A percentile compares a stretch with the other conserved stretches of the same genome.
Conservation (phyloP, 2,113 vertebrate genomes). For the Notiomystis cincta region DNA sequence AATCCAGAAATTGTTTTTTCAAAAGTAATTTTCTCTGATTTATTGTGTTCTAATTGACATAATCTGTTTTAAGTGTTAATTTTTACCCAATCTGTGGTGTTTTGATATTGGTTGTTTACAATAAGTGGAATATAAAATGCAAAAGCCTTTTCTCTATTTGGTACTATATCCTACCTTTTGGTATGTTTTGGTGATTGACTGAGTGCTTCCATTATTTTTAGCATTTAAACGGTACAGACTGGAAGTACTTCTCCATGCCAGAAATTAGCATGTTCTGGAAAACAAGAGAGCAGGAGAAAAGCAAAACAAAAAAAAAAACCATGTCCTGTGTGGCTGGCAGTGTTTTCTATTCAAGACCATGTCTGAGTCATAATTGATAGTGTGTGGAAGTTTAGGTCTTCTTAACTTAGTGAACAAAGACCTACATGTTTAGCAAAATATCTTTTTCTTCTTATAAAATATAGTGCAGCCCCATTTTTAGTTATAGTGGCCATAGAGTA, state of each 20-base stretch:
- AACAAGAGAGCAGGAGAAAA: background rate
- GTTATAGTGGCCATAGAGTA: rapidly evolving
- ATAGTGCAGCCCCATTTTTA: background rate
- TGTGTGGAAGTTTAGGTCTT: background rate
- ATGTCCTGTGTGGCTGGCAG: background rate
- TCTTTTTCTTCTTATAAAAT: background rate
- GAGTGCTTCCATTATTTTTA: background rate
- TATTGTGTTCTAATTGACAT: background rate
- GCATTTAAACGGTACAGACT: background rate
- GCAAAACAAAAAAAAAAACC: background rate
- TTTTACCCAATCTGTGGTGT: background rate
- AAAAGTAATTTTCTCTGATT: background rate
- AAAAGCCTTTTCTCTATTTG: background rate
- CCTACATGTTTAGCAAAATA: too few species aligned
- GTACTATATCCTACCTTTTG: background rate
- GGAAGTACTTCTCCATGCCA: background rate
- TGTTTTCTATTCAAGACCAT: background rate
- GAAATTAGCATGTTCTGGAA: background rate
- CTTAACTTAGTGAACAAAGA: background rate
- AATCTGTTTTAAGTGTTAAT: background rate
- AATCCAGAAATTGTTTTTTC: background rate
- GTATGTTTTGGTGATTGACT: background rate
- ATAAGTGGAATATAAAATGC: background rate
- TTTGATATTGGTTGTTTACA: background rate
- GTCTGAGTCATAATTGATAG: background rate